phyloP scores from a whole-genome alignment of 2,888 invertebrate genomes.

The Cheilosia vulpina region DNA sequence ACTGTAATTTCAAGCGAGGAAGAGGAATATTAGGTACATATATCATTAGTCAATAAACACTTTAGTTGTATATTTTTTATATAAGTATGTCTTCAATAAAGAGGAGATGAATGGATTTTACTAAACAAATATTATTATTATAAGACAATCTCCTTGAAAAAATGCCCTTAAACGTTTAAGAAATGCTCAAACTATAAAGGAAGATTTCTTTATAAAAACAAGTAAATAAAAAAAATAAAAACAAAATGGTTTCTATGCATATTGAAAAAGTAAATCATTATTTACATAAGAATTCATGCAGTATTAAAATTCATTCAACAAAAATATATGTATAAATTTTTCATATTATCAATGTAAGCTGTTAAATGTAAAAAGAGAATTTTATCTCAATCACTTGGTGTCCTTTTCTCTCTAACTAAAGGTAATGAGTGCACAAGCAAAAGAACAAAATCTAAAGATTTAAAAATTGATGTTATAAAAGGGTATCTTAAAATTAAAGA shows the following conservation, averaged over 20 bases:
- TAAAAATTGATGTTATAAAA: conserved; percentile 30
- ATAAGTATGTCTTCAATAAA: conserved; percentile 47
- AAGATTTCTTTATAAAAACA: conserved; percentile 52
- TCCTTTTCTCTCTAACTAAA: conserved; percentile 58
- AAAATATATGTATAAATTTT: conserved; percentile 33
- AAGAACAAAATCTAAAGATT: conserved; percentile 7
- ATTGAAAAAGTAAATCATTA: conserved; percentile 33
- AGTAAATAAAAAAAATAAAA: conserved; percentile 50
- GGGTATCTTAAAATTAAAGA: conserved; percentile 27
- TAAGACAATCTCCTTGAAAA: conserved; percentile 79
- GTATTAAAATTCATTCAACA: conserved; percentile 45
- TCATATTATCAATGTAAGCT: conserved; percentile 50
- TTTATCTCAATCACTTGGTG: conserved; percentile 70
- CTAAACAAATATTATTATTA: conserved; percentile 59
- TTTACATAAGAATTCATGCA: conserved; percentile 58
- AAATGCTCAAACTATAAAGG: conserved; percentile 64
- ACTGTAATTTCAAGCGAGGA: conserved; percentile 83
- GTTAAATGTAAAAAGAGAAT: conserved; percentile 44
- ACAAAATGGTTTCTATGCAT: conserved; percentile 60
- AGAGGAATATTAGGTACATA: conserved; percentile 27
- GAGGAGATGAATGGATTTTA: conserved; percentile 70
- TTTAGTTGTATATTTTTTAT: conserved; percentile 70
- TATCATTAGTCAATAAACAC: conserved; percentile 59
- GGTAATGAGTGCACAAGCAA: conserved; percentile 38
- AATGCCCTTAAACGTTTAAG: conserved; percentile 45